These are phyloP conservation scores for Periophthalmus magnuspinnatus DNA, from an alignment of 2,797 vertebrate genomes.

Conservation along the genomic window DNA sequence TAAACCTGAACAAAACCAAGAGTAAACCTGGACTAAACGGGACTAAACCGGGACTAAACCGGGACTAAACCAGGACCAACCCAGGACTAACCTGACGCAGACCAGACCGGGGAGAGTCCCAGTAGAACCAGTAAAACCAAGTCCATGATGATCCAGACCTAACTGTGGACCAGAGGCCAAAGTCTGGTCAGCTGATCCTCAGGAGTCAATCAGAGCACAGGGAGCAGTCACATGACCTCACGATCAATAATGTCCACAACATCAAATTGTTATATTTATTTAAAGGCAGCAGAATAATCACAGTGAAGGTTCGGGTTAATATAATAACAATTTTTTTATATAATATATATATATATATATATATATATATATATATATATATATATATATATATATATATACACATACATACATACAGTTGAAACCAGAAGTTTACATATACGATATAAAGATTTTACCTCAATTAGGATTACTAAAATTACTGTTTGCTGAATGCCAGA, in stretches of 20 bases:
- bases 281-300: not conserved
- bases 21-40: not conserved
- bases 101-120: constrained; percentile 2
- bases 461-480: no score
- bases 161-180: not conserved
- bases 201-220: constrained; percentile 4
- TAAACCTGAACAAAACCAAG: not conserved
- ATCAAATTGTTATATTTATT: not conserved
- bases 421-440: no score
- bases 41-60: not conserved
- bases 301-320: not conserved
- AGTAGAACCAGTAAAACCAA: constrained; percentile 9
- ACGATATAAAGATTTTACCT: no score
- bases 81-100: not conserved
- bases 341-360: no score
- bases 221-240: constrained; percentile 1
- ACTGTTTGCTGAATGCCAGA: no score
- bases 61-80: not conserved
- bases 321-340: no score
- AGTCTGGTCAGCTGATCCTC: constrained; percentile 5
- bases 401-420: no score
- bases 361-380: no score
- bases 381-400: no score
- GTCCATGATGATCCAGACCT: not conserved
- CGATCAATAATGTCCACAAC: not conserved